These are phyloP conservation scores for Corythucha ciliata DNA, from an alignment of 2,888 invertebrate species.

Conservation along the genomic window DNA sequence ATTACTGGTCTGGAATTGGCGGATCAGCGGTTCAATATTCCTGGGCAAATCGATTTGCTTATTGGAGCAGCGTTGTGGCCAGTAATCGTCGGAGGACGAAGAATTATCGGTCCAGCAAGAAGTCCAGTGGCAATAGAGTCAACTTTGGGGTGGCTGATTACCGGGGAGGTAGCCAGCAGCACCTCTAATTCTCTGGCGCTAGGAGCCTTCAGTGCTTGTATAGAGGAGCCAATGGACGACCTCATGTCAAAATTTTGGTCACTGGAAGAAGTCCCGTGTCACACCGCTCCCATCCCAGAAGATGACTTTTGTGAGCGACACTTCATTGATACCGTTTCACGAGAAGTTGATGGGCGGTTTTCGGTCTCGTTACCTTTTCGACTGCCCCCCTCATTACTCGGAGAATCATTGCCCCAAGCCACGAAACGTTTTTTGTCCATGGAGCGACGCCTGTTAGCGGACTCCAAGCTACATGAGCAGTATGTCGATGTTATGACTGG, in stretches of 20 bases:
- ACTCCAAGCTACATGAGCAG: background rate
- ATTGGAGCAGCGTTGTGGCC: conserved; percentile 1
- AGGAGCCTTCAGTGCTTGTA: too few species aligned
- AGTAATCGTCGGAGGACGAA: background rate
- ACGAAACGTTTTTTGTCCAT: background rate
- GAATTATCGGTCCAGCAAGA: background rate
- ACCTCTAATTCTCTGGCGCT: too few species aligned
- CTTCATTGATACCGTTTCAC: background rate
- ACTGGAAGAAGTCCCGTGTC: background rate
- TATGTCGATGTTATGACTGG: background rate
- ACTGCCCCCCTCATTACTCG: background rate
- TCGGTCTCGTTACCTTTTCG: background rate
- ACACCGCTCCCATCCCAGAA: background rate
- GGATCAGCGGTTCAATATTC: conserved; percentile 2
- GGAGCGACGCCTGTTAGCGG: background rate
- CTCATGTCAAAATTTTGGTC: background rate
- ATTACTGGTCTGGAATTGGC: conserved; percentile 6
- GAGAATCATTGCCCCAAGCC: background rate
- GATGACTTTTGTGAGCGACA: background rate
- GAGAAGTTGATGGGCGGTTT: background rate
- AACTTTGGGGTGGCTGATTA: background rate
- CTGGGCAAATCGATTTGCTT: conserved; percentile 1
- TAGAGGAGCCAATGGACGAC: background rate
- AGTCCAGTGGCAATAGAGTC: background rate
- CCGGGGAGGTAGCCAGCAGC: background rate